Conservation (phyloP, 2,888 invertebrate species). For the Leptopilina myrica region DNA sequence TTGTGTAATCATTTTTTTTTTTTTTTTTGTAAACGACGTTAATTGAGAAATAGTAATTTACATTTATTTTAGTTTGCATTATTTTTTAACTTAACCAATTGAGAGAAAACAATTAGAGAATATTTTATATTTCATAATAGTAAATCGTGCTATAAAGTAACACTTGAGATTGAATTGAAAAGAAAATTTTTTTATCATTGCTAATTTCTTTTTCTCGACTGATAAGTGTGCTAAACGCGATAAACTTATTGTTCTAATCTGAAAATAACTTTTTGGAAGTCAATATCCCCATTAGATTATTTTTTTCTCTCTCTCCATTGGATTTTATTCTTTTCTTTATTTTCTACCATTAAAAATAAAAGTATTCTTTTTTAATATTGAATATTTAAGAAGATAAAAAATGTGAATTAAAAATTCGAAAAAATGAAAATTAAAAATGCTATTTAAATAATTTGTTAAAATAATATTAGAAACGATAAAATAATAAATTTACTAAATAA, state of each 20-base stretch:
- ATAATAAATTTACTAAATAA: not conserved
- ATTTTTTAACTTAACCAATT: not conserved
- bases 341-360: too few species aligned
- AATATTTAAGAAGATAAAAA: too few species aligned
- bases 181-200: constrained; percentile 8
- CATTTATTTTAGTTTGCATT: too few species aligned
- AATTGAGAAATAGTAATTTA: too few species aligned
- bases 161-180: not conserved
- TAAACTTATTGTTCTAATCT: constrained; percentile 11
- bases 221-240: constrained; percentile 4
- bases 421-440: too few species aligned
- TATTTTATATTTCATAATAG: not conserved
- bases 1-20: too few species aligned
- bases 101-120: not conserved
- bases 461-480: not conserved
- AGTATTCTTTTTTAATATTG: too few species aligned
- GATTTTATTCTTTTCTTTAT: too few species aligned
- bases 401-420: too few species aligned
- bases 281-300: not conserved
- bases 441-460: too few species aligned
- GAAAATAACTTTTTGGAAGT: not conserved
- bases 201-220: not conserved
- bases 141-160: not conserved
- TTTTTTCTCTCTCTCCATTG: not conserved
- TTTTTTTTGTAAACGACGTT: too few species aligned